Evolutionary conservation across 2,888 invertebrate genomes (phyloP), one percentile per base, ranked within the genome.

Genomic region (Peribatodes rhomboidaria): DNA sequence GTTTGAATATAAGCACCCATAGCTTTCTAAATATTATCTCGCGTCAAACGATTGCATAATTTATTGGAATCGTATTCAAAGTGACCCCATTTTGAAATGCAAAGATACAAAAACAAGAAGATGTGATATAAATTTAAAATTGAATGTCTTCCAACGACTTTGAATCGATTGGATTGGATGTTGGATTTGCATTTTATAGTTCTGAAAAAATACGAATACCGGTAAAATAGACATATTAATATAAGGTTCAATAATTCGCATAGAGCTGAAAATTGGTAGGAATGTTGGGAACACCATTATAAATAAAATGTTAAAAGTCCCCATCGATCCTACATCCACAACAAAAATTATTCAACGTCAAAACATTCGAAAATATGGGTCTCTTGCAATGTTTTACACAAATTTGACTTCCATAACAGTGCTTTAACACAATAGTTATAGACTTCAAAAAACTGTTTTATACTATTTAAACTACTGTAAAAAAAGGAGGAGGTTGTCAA

Each of bases 31-130:
- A 47, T 31, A 3, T 16, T 47, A 31, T 31, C 14, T 47, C 10
- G 47, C 31, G 47, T 31, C 55, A 16, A 33, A 55, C 27, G 27
- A 31, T 16, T 42, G 47, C 31, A 49, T 33, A 49, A 49, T 49
- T 31, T 49, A 49, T 49, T 31, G 11, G 31, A 31, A 49, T 49
- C 14, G 16, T 16, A 49, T 49, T 31, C n/a, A 20, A 50, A 50
- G n/a, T 35, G 14, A 14, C 16, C 31, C 35, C 11, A n/a, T n/a
- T 37, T 35, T 20, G 35, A 50, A 35, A 31, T 10, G 27, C 31
- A 31, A 50, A 50, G 18, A 20, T 33, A 35, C 10, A 18, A 50
- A 20, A 50, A 50, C 35, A 50, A 50, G 18, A 50, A 50, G 18
- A 8, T 35, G 20, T 20, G 1, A 50, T 50, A 20, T 20, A 13